Conservation (phyloP, 1,140 invertebrate genomes). For the Gerris buenoi region DNA sequence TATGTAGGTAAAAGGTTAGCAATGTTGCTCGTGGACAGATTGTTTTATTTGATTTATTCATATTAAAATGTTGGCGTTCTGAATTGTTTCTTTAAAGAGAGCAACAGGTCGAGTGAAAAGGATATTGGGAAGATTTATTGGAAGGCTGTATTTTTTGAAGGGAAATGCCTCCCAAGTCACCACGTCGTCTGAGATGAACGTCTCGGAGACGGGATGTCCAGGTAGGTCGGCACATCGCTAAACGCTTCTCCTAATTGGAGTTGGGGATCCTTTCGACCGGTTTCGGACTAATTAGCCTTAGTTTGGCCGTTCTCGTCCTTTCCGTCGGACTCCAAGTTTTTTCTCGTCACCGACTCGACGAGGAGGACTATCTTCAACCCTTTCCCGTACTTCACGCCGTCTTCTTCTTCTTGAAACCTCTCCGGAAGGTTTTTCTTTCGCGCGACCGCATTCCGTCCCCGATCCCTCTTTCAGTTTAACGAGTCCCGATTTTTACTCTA, state of each 20-base stretch:
- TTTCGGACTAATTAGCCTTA: neutral
- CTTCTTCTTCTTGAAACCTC: neutral
- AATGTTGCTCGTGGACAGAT: too few species aligned
- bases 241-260: neutral
- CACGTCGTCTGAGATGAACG: neutral
- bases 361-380: neutral
- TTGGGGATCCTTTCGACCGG: neutral
- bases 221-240: neutral
- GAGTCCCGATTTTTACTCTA: neutral
- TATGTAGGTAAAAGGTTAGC: too few species aligned
- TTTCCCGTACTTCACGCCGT: neutral
- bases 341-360: neutral
- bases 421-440: neutral
- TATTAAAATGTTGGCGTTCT: too few species aligned
- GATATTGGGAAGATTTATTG: too few species aligned
- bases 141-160: too few species aligned
- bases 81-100: too few species aligned
- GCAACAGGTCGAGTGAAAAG: too few species aligned
- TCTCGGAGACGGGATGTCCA: neutral
- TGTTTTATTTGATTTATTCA: too few species aligned
- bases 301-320: neutral
- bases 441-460: neutral
- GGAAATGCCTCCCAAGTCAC: too few species aligned
- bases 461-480: neutral
- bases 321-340: neutral